These are phyloP conservation scores for Muscicapa comitata DNA, from an alignment of 2,797 vertebrate species.

Conservation along the genomic window DNA sequence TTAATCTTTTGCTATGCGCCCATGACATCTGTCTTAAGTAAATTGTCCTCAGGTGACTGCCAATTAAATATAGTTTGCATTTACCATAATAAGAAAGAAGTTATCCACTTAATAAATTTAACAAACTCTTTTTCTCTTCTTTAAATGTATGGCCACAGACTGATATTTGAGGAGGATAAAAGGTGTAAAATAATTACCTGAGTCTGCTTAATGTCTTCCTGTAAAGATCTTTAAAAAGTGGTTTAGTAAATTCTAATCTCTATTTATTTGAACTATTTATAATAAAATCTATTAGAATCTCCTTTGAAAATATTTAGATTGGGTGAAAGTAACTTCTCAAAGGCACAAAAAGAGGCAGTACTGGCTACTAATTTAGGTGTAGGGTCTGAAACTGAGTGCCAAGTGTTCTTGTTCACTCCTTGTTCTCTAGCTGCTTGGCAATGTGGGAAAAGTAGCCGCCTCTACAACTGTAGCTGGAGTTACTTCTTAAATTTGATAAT, in stretches of 20 bases:
- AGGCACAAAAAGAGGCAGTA: background rate
- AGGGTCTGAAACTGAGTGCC: background rate
- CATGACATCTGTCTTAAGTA: background rate
- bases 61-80: conserved; percentile 19
- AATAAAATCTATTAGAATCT: background rate
- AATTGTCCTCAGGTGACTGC: background rate
- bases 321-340: background rate
- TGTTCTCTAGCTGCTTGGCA: background rate
- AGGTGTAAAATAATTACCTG: background rate
- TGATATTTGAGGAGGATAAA: background rate
- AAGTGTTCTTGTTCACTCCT: background rate
- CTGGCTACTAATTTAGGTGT: background rate
- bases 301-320: background rate
- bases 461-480: background rate
- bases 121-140: background rate
- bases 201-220: background rate
- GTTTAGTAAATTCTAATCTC: background rate
- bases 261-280: background rate
- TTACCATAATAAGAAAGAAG: background rate
- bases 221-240: background rate
- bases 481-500: background rate
- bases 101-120: background rate
- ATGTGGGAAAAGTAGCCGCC: background rate
- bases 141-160: background rate
- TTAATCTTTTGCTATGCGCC: background rate